Evolutionary conservation across 64 coral and sea anemone genomes (phyloP).

Genomic region (Pocillopora verrucosa): DNA sequence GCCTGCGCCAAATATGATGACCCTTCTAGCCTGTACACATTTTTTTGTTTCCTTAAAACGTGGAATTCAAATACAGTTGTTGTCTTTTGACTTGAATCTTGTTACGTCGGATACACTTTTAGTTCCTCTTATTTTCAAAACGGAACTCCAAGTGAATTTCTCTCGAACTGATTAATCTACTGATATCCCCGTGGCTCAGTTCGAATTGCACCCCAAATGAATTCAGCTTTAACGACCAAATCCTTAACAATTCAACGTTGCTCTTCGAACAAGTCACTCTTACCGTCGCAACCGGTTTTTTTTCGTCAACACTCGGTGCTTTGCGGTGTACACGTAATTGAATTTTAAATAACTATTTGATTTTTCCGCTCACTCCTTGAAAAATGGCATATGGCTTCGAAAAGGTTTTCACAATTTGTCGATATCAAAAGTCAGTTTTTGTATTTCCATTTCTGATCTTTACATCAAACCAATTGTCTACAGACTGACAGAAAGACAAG

Average conservation of each 20-base stretch:
- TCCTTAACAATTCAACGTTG: background rate
- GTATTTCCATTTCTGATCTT: background rate
- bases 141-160: background rate
- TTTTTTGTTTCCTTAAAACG: background rate
- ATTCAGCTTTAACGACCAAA: background rate
- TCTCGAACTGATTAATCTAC: background rate
- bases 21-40: background rate
- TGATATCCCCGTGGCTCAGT: background rate
- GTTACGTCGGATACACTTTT: background rate
- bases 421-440: background rate
- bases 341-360: slow-evolving; percentile 53
- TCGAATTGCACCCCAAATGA: background rate
- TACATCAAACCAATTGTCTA: background rate
- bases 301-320: background rate
- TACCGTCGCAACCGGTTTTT: background rate
- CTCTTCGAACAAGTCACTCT: background rate
- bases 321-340: slow-evolving; percentile 9
- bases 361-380: background rate
- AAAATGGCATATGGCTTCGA: slow-evolving; percentile 34
- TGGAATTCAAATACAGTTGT: background rate
- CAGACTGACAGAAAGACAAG: background rate
- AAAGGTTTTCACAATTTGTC: background rate
- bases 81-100: background rate
- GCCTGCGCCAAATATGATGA: background rate
- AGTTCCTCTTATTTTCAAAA: background rate